Base-by-base conservation (phyloP, 2,888 invertebrate species). In the Metopia argyrocephala region DNA sequence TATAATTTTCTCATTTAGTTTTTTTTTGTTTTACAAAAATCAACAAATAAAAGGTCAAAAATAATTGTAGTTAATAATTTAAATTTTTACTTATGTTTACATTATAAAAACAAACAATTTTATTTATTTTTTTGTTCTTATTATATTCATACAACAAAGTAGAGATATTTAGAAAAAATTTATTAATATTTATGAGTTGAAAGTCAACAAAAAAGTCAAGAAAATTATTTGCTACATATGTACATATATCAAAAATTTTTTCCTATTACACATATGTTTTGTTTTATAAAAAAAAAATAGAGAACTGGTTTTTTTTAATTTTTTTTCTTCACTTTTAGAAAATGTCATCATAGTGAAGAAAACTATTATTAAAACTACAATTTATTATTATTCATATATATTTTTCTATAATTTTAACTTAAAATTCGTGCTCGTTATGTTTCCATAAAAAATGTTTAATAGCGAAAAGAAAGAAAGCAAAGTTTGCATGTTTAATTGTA, bases 401-500 rank as follows among this genome's bases (percentile, higher is more conserved):
- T 74, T 46, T 25, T 61, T 68, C 38, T 38, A 3, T 2, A 31
- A 12, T 38, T 38, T 38, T 2, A 38, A 15, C 9, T 3, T 9
- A 31, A 38, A 15, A 31, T 31, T 31, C 12, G 31, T 31, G 38
- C 12, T 12, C 38, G 38, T 38, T 38, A 38, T 15, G 38, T 38
- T 38, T 38, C 38, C 15, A 38, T 38, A 12, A 38, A 15, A 38
- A 38, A 38, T 15, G 15, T 38, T 38, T 38, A 38, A 15, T 4
- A 15, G 38, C 38, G 12, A 50, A 28, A 48, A 20, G 23, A 20
- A 86, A 85, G 87, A 88, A 87, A 87, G 85, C 83, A 86, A n/a
- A n/a, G 85, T 83, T 87, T 84, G 88, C 87, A 86, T 87, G 87
- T 85, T 85, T 71, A 52, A 21, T 61, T 21, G 64, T 69, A 70